Base-by-base conservation (phyloP, 2,888 invertebrate genomes). In the Drosophila infuscata region DNA sequence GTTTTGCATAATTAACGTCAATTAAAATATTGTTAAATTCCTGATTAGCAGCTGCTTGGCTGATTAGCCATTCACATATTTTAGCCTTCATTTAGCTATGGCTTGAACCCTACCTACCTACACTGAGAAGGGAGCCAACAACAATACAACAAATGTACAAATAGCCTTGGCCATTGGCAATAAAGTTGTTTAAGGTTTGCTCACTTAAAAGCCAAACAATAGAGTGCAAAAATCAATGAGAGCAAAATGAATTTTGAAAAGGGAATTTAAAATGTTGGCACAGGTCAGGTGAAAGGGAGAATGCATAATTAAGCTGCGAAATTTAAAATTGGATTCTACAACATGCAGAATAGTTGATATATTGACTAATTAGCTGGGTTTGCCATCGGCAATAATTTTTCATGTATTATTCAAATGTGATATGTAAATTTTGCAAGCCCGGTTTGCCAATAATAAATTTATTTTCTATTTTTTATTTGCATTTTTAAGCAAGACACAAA, bases 1-100 rank as follows among this genome's bases (percentile, higher is more conserved):
- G 43, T 20, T 73, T 64, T 64, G 80, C 76, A 79, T 79, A 63
- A 73, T 63, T 33, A 63, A 61, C 49, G 60, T 41, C 56, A 68
- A 75, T 67, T 74, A 60, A 25, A 53, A 57, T 59, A 60, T 20
- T 41, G 46, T 38, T 62, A n/a, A n/a, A 71, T 51, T 62, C 15
- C 48, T 29, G 46, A 38, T 30, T 38, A 3, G 2, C 65, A 59
- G 71, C 76, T 76, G 54, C n/a, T 32, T n/a, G 4, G 59, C 30
- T 32, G 25, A 46, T 53, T 54, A 49, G 52, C 38, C 35, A 51
- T 46, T 43, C 48, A 43, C 54, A 12, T 64, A 60, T 41, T 61
- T 36, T 36, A 25, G 20, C 46, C n/a, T 43, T 52, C 41, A 29
- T 2, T 30, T 48, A 4, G 15, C 15, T 32, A 25, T 33, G 12